Conservation (phyloP, 2,797 vertebrate species). For the Distichodus sexfasciatus region DNA sequence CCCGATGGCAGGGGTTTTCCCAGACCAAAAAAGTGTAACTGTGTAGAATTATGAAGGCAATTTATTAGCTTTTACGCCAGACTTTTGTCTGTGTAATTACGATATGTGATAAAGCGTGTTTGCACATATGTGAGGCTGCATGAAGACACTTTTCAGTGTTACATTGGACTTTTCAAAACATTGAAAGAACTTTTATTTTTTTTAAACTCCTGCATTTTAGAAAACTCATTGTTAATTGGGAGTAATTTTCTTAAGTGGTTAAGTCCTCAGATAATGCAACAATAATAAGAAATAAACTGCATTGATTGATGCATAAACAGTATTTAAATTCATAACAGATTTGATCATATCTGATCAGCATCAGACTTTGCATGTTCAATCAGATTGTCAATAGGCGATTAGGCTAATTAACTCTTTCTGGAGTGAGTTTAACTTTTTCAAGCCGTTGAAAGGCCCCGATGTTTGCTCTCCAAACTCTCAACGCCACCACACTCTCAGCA, state of each 20-base stretch:
- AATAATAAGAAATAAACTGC: background rate
- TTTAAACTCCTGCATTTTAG: background rate
- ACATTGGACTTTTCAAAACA: background rate
- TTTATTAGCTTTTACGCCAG: too few species aligned
- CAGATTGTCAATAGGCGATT: background rate
- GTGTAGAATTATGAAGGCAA: background rate
- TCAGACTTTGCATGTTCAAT: background rate
- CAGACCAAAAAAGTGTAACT: background rate
- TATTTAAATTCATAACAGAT: background rate
- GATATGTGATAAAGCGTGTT: background rate
- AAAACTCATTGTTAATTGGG: background rate
- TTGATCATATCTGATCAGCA: background rate
- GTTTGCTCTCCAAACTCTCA: slow-evolving; percentile 78
- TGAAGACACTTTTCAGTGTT: background rate
- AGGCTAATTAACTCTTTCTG: slow-evolving; percentile 36
- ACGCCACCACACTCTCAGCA: slow-evolving; percentile 75
- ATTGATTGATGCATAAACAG: background rate
- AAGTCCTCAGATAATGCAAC: background rate
- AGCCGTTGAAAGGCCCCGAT: slow-evolving; percentile 55
- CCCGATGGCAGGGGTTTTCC: background rate
- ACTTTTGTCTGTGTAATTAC: too few species aligned
- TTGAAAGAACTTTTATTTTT: background rate
- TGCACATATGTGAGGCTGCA: background rate
- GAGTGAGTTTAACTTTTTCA: slow-evolving; percentile 46
- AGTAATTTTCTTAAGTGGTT: background rate